Evolutionary conservation across 1,140 invertebrate genomes (phyloP).

Genomic region (Oscheius sp.): DNA sequence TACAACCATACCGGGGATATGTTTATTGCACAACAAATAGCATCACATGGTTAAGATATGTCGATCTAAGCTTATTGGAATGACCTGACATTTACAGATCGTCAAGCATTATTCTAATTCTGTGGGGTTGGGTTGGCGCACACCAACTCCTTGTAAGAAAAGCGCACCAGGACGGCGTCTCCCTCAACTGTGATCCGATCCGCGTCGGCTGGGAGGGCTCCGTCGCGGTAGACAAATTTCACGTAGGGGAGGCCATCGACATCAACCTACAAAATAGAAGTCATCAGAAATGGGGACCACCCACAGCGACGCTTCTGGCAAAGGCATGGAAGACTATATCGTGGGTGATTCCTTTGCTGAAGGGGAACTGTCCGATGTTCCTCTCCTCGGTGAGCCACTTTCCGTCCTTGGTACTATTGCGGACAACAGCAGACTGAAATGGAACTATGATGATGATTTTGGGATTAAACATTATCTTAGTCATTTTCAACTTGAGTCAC

Average conservation of each 20-base stretch:
- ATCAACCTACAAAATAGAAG: not conserved
- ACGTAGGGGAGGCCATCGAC: conserved; percentile 28
- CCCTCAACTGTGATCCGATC: conserved; percentile 15
- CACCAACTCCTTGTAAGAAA: not conserved
- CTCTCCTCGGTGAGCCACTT: conserved; percentile 34
- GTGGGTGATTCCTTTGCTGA: conserved; percentile 36
- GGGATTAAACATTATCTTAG: not conserved
- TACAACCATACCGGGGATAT: too few species aligned
- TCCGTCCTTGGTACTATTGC: conserved; percentile 26
- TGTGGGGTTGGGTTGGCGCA: too few species aligned
- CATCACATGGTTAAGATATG: too few species aligned
- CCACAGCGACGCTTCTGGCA: conserved; percentile 11
- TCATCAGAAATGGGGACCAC: not conserved
- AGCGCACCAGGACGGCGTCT: not conserved
- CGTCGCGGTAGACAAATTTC: conserved; percentile 24
- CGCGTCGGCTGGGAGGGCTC: not conserved
- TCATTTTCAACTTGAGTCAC: too few species aligned
- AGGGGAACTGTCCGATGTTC: conserved; percentile 35
- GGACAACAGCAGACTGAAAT: conserved; percentile 19
- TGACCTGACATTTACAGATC: too few species aligned
- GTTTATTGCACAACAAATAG: too few species aligned
- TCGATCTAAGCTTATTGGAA: too few species aligned
- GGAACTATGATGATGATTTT: not conserved
- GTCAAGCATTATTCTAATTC: too few species aligned
- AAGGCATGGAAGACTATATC: conserved; percentile 30